Percentiles rank a stretch among this genome's conserved stretches.
Conservation (phyloP, 2,888 invertebrate genomes). For the Pammene aurita region DNA sequence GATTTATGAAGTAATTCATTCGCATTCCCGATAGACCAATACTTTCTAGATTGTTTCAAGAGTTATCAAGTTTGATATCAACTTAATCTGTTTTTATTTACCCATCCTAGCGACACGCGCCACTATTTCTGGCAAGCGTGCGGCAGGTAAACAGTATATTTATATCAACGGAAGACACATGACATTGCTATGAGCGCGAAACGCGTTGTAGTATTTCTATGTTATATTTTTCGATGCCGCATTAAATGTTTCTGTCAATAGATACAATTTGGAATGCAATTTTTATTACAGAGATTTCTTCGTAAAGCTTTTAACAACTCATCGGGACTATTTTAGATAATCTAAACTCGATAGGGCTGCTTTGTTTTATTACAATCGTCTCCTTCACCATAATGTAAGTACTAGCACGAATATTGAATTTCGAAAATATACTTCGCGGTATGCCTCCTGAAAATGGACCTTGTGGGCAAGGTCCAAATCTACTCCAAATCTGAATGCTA, state of each 20-base stretch:
- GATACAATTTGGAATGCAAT: not conserved
- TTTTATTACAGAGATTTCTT: not conserved
- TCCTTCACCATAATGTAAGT: no score
- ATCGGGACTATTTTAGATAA: not conserved
- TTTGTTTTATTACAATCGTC: not conserved
- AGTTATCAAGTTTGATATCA: conserved; percentile 4
- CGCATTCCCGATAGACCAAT: no score
- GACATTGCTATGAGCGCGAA: conserved; percentile 53
- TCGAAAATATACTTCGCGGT: no score
- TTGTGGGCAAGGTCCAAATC: no score
- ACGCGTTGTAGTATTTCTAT: conserved; percentile 28
- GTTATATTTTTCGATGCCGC: not conserved
- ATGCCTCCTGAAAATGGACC: no score
- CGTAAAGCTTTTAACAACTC: not conserved
- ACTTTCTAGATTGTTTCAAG: no score
- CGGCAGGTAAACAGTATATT: conserved; percentile 43
- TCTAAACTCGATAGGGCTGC: not conserved
- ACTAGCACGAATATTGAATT: no score
- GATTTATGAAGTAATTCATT: no score
- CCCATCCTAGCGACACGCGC: conserved; percentile 7
- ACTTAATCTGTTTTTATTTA: conserved; percentile 14
- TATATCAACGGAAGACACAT: conserved; percentile 44
- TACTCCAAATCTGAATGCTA: no score
- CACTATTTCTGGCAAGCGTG: conserved; percentile 33
- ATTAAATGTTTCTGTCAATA: not conserved